Base-by-base conservation (phyloP, 2,797 vertebrate species). In the Dendrocincla tyrannina region DNA sequence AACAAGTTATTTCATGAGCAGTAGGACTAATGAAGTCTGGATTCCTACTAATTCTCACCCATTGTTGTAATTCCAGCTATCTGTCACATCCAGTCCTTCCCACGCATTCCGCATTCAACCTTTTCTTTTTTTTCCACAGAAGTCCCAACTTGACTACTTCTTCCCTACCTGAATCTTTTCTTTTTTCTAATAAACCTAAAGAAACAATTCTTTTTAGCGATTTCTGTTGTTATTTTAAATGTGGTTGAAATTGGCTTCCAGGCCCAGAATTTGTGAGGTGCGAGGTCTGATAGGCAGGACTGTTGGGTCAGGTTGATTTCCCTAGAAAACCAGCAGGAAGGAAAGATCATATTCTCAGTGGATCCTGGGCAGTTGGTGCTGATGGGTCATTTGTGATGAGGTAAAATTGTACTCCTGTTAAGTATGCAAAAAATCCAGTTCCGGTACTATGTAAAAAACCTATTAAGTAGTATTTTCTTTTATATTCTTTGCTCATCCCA, bases 1-100 rank as follows among this genome's bases (percentile, higher is more conserved):
- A 91, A 90, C 68, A 88, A 90, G 46, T 75, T 20, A 68, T 58
- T 92, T 91, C 66, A 42, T 33, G n/a, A 93, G 41, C 82, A 80
- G 46, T 58, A 50, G 91, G 39, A 78, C 60, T 92, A 84, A 88
- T n/a, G 33, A 86, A 63, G 62, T 73, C 64, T 88, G 68, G 22
- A 62, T 81, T 95, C 66, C 39, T 68, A 32, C 41, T 83, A 46
- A 86, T 90, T 85, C 76, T 80, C 58, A 68, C 76, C 44, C 18
- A 11, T 30, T 60, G 66, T 58, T 81, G 2, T 58, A 88, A 83
- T 85, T 78, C 59, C 77, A 55, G 20, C 50, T 78, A 6, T 70
- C 75, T 88, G 76, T 82, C n/a, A 19, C 55, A 72, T 39, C 64
- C 55, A 55, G 49, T 85, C 53, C 58, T 91, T 87, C 60, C 76